These are phyloP conservation scores for Phaenicophaeus curvirostris DNA, from an alignment of 2,797 vertebrate genomes.

Conservation along the genomic window DNA sequence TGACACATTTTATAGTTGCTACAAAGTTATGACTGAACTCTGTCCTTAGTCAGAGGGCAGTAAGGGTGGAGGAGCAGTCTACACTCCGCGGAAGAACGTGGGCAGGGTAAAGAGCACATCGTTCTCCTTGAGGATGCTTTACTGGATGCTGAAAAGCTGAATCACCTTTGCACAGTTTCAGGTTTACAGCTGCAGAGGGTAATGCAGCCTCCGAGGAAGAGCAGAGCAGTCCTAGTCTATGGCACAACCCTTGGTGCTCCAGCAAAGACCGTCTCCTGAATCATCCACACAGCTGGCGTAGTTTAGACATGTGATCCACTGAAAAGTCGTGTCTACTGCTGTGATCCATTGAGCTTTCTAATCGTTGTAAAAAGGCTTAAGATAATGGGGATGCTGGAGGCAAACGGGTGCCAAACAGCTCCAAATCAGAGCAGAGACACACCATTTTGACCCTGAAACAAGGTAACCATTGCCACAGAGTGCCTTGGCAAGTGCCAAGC, in stretches of 20 bases:
- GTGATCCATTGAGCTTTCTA: background rate
- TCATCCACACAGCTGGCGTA: background rate
- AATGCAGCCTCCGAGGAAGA: background rate
- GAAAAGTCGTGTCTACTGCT: background rate
- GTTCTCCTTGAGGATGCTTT: background rate
- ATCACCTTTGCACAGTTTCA: background rate
- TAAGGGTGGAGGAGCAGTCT: background rate
- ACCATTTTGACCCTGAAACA: background rate
- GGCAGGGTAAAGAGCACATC: background rate
- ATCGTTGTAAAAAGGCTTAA: background rate
- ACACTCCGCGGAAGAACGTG: accelerated
- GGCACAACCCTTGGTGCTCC: background rate
- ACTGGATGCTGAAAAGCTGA: background rate
- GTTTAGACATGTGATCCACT: background rate
- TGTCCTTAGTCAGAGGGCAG: background rate
- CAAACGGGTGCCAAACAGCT: background rate
- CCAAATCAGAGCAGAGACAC: background rate
- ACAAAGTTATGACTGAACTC: background rate
- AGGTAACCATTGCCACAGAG: background rate
- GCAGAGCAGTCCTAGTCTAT: background rate
- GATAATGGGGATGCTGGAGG: background rate
- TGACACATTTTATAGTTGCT: background rate
- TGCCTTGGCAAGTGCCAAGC: background rate
- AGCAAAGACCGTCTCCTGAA: background rate
- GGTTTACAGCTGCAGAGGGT: background rate